Base-by-base conservation (phyloP, 1,140 invertebrate genomes). In the Diachasma alloeum region DNA sequence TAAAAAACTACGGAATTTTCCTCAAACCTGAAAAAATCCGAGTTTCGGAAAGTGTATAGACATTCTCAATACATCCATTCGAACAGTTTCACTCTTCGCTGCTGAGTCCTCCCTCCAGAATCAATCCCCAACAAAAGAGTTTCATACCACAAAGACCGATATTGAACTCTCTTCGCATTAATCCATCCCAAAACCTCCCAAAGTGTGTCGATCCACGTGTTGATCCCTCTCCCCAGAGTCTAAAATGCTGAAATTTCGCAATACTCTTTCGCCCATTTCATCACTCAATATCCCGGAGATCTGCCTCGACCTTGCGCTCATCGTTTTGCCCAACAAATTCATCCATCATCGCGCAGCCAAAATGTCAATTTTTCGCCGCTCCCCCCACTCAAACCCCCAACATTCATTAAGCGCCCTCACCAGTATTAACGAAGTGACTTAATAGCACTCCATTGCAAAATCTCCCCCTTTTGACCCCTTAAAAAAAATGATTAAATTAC, bases 391-490 rank as follows among this genome's bases (percentile, higher is more conserved):
- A 3, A 31, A 31, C 6, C 31, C 31, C 31, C 31, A 31, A 3
- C 31, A 31, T 31, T 31, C 31, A 31, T 31, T 31, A 31, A 31
- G 6, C 6, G 2, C 31, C 31, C 31, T 6, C 31, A 3, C 31
- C 6, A 31, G 2, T 31, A 31, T 31, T 31, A 31, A 31, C 31
- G 6, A 31, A 31, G 31, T 31, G 31, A 2, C 31, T 6, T 31
- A 11, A 69, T 72, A 26, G 17, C 48, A 19, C 17, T 53, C 17
- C n/a, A 53, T 53, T 53, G 10, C 6, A 53, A 53, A 53, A 19
- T 53, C n/a, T n/a, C 15, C 48, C 3, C 44, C 74, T 56, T 39
- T 56, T 70, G 67, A 74, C 31, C 86, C 66, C 37, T 19, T 72
- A 37, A 56, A 72, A 72, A n/a, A 37, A 53, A 37, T 70, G 1